Evolutionary conservation across 1,140 invertebrate genomes (phyloP).

Genomic region (Leptoteleia sp.): DNA sequence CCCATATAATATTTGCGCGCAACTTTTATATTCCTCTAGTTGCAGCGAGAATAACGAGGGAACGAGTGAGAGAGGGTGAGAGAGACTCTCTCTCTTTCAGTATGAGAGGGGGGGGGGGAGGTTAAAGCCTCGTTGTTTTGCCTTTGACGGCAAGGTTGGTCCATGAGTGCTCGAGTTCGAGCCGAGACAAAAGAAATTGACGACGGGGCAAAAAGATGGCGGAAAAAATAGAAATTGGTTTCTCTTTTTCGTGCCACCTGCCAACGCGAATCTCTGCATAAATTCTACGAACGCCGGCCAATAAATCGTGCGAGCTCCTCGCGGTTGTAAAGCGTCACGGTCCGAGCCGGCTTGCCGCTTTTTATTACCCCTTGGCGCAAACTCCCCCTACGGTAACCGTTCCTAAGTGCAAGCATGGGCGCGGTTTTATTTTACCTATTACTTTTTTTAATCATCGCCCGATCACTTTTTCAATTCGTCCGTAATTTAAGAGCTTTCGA

Average conservation of each 20-base stretch:
- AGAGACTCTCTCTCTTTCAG: too few relatives aligned
- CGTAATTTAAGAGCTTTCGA: too few relatives aligned
- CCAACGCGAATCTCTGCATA: constrained; percentile 77
- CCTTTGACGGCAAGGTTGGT: constrained; percentile 59
- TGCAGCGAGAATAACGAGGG: constrained; percentile 24
- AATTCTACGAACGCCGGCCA: constrained; percentile 72
- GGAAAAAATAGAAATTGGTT: constrained; percentile 62
- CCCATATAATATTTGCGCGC: constrained; percentile 38
- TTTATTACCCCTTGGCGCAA: constrained; percentile 65
- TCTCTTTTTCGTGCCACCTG: constrained; percentile 68
- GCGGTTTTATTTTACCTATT: neutral
- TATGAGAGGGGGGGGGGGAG: too few relatives aligned
- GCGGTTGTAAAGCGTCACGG: constrained; percentile 69
- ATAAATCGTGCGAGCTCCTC: constrained; percentile 73
- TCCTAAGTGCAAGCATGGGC: constrained; percentile 7
- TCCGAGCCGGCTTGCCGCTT: constrained; percentile 54
- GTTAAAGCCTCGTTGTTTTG: constrained; percentile 43
- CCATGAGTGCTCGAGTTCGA: constrained; percentile 51
- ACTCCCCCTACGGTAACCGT: constrained; percentile 38
- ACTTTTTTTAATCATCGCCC: constrained; percentile 1
- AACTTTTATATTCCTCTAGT: constrained; percentile 33
- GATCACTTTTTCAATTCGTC: neutral
- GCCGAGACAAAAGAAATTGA: constrained; percentile 56
- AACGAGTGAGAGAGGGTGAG: constrained; percentile 68
- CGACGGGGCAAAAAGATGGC: constrained; percentile 39